phyloP scores from a whole-genome alignment of 2,888 invertebrate genomes.

The Acanthosepion esculentum region DNA sequence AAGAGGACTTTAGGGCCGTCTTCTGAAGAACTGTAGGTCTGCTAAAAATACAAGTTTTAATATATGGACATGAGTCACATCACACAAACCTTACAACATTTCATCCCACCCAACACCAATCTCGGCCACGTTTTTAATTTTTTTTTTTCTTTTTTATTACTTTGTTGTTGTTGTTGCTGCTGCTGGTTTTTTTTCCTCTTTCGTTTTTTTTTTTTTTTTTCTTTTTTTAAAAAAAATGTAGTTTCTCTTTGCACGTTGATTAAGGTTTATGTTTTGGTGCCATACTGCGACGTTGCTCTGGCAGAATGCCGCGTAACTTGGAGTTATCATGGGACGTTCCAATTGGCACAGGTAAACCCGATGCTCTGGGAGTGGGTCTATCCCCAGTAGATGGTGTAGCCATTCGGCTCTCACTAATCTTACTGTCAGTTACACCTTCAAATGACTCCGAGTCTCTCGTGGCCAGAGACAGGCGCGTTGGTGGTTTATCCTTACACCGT shows the following conservation, averaged over 20 bases:
- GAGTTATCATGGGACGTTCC: constrained; percentile 64
- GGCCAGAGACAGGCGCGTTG: constrained; percentile 64
- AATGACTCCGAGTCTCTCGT: constrained; percentile 61
- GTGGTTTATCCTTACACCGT: constrained; percentile 66
- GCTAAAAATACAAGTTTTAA: neutral
- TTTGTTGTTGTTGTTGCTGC: neutral
- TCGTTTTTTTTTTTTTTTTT: neutral
- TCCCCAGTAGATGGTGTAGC: constrained; percentile 71
- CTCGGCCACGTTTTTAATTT: constrained; percentile 45
- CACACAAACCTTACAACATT: constrained; percentile 33
- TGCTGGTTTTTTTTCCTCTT: too few species aligned
- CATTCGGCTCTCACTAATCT: constrained; percentile 67
- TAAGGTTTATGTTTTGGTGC: constrained; percentile 44
- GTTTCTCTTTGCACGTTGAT: neutral
- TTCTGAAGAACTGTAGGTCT: neutral
- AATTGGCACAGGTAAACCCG: constrained; percentile 69
- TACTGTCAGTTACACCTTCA: constrained; percentile 63
- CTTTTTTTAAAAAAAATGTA: neutral
- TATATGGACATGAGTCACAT: neutral
- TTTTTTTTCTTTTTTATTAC: neutral
- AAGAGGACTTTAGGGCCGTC: neutral
- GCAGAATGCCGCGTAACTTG: constrained; percentile 64
- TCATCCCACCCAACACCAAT: neutral
- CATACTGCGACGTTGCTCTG: constrained; percentile 54
- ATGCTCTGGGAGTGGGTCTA: constrained; percentile 68